Conservation (phyloP, 1,140 invertebrate species). For the Drosophila burlai region DNA sequence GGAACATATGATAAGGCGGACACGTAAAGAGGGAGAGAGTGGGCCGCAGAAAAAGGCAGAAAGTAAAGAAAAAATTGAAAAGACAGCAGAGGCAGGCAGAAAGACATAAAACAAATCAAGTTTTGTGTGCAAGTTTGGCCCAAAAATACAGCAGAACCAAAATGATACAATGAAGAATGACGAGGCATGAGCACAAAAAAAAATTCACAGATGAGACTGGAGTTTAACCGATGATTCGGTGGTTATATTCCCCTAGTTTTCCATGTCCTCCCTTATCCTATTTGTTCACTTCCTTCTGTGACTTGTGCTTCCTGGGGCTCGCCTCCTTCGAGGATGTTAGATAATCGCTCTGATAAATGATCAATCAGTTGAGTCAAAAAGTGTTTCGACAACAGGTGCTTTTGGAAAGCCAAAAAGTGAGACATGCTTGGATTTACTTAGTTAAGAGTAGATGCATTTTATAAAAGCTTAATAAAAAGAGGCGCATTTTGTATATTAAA, state of each 20-base stretch:
- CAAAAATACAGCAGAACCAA: conserved; percentile 5
- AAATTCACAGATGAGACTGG: conserved; percentile 1
- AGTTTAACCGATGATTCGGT: conserved; percentile 16
- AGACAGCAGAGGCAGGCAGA: conserved; percentile 6
- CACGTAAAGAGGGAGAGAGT: conserved; percentile 41
- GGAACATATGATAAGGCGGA: conserved; percentile 68
- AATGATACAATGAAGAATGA: conserved; percentile 35
- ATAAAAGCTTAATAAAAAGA: neutral
- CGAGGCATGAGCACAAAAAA: neutral
- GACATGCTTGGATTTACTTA: neutral
- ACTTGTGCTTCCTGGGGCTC: neutral
- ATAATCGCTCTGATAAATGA: conserved; percentile 27
- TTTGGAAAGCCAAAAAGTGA: neutral
- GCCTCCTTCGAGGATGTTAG: neutral
- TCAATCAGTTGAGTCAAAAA: conserved; percentile 24
- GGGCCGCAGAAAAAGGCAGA: conserved; percentile 6
- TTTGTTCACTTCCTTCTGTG: conserved; percentile 1
- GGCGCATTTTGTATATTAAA: neutral
- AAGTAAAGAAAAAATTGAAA: neutral
- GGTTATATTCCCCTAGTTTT: conserved; percentile 11
- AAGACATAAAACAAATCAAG: conserved; percentile 49
- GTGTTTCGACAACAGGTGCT: conserved; percentile 31
- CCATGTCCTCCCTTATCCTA: conserved; percentile 9
- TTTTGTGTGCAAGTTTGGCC: conserved; percentile 46
- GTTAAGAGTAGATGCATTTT: neutral